Base-by-base conservation (phyloP, 2,113 vertebrate species). In the Gallinago media region DNA sequence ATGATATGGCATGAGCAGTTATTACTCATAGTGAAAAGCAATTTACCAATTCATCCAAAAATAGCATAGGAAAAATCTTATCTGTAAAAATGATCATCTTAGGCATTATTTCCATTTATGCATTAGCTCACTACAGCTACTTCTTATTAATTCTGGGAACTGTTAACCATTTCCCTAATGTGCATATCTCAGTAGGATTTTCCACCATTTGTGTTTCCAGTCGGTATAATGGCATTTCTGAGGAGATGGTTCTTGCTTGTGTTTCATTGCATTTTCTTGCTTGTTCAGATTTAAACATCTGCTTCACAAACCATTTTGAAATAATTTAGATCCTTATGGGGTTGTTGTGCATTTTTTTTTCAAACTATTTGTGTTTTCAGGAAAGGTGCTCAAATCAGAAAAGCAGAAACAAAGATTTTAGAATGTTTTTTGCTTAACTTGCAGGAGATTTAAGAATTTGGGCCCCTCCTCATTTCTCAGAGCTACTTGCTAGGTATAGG, bases 31-130 rank as follows among this genome's bases (percentile, higher is more conserved):
- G 65, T 61, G 86, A 92, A 96, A 95, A 95, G 91, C 80, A 91
- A 96, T 96, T 96, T 94, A 91, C 95, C 86, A 95, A 86, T 91
- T 92, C 65, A 78, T 84, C 86, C 92, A 87, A 96, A 96, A 96
- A 96, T 95, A 96, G 94, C 76, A 65, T 10, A 84, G 72, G 73
- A 87, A 91, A 94, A 94, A 92, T 86, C 72, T 92, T 95, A 96
- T 95, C 96, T 95, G 56, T 87, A 89, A 87, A 89, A 96, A 68
- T 71, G 1, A 93, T 94, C 58, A 38, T 94, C 88, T 84, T 81
- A 31, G 0, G 11, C 86, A 54, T 92, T 96, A 86, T 92, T 94
- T 95, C 85, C 91, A 92, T 94, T 89, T 96, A 78, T 1, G 32
- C 49, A 63, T 75, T 95, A 92, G 59, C 83, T 92, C 83, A 78